These are phyloP conservation scores for Amorpha juglandis DNA, from an alignment of 2,888 invertebrate genomes.

Conservation along the genomic window DNA sequence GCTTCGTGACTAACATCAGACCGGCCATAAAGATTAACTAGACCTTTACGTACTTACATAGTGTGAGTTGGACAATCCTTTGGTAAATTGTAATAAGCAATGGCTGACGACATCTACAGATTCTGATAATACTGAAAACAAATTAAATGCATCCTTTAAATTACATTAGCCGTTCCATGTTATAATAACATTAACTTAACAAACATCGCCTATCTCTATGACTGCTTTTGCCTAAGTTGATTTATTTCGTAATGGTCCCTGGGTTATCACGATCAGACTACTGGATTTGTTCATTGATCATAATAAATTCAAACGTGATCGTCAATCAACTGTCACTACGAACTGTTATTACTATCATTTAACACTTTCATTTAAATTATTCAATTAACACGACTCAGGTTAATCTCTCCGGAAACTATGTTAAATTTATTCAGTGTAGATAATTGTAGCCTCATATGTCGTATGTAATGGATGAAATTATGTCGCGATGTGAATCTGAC, in stretches of 20 bases:
- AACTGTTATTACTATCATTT: constrained; percentile 20
- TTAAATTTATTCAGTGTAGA: not conserved
- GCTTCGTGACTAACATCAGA: too few species aligned
- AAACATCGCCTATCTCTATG: not conserved
- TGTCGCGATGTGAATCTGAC: not conserved
- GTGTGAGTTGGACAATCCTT: too few species aligned
- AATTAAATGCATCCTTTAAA: too few species aligned
- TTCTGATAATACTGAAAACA: too few species aligned
- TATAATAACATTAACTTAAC: too few species aligned
- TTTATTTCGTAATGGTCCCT: not conserved
- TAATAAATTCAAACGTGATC: constrained; percentile 5
- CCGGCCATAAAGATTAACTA: too few species aligned
- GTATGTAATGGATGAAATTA: not conserved
- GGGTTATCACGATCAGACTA: not conserved
- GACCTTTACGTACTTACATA: too few species aligned
- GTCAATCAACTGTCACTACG: constrained; percentile 25
- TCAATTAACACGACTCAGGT: constrained; percentile 20
- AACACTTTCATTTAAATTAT: constrained; percentile 26
- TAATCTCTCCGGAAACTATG: not conserved
- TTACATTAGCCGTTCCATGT: too few species aligned
- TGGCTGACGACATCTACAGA: too few species aligned
- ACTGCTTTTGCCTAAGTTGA: not conserved
- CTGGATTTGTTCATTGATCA: not conserved
- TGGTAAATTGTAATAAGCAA: too few species aligned
- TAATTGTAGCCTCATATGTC: not conserved